phyloP scores from a whole-genome alignment of 1,140 invertebrate species.

The Daktulosphaira vitifoliae region DNA sequence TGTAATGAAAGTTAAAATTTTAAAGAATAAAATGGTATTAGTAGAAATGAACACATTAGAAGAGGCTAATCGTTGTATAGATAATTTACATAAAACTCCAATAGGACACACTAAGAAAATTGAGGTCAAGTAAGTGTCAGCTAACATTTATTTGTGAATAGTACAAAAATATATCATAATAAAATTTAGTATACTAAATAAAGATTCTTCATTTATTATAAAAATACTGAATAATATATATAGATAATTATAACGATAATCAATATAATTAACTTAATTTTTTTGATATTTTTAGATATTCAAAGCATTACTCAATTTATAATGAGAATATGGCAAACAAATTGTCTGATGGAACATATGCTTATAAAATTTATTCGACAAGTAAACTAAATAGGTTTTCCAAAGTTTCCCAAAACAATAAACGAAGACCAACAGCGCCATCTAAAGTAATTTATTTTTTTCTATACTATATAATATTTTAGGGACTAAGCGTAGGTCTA shows the following conservation, averaged over 20 bases:
- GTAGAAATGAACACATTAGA: background rate
- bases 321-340: background rate
- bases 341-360: background rate
- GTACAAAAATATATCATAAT: too few relatives aligned
- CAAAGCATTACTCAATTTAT: slow-evolving; percentile 3
- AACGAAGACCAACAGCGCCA: background rate
- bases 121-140: slow-evolving; percentile 23
- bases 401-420: too few relatives aligned
- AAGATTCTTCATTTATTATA: too few relatives aligned
- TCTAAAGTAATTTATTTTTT: slow-evolving; percentile 14
- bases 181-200: too few relatives aligned
- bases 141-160: too few relatives aligned
- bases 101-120: background rate
- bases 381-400: slow-evolving; percentile 13
- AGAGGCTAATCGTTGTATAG: background rate
- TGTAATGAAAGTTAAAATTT: slow-evolving; percentile 74
- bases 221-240: too few relatives aligned
- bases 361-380: slow-evolving; percentile 13
- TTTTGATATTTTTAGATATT: background rate
- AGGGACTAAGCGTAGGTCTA: too few relatives aligned
- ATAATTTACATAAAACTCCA: background rate
- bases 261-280: too few relatives aligned
- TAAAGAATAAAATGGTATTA: slow-evolving; percentile 2
- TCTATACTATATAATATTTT: too few relatives aligned
- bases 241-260: too few relatives aligned